Base-by-base conservation (phyloP, 2,113 vertebrate species). In the Callionymus lyra region DNA sequence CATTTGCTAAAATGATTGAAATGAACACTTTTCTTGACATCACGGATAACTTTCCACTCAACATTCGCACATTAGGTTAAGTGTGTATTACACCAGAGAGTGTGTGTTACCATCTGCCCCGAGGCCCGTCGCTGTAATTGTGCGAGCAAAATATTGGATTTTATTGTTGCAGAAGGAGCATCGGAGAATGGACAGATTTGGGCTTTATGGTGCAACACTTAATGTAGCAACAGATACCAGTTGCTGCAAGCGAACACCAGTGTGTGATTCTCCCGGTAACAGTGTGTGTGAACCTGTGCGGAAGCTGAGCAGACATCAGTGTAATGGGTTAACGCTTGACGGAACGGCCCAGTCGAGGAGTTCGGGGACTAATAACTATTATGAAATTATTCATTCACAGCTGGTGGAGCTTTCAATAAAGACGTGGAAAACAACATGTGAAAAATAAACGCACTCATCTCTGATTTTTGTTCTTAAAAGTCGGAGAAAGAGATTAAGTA, bases 311-410 rank as follows among this genome's bases (percentile, higher is more conserved):
- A 57, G 35, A 62, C 51, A 64, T 68, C 60, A 66, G 50, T 43
- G 47, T 65, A 68, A 70, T 65, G 55, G 66, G 50, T 42, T 63
- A 51, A 18, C 37, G 13, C 50, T 55, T 68, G 70, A 74, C 69
- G 60, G 65, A 76, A 62, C 47, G 57, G 50, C 61, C 51, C 42
- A 38, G 39, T 44, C 54, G 44, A 47, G 56, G 66, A 56, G 59
- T 72, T 54, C 41, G 59, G 69, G 59, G 59, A 63, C 66, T 69
- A 73, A 73, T 75, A 71, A 71, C 71, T 71, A 61, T 74, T 65
- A 59, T 71, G 46, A 68, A 76, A 77, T 77, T 80, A 67, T 57
- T 41, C 12, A 53, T 63, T 53, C 42, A 31, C 77, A 80, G 74
- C 77, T 75, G 74, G 64, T 56, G 44, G 50, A 58, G 54, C 71